Evolutionary conservation across 2,888 invertebrate species (phyloP).

Genomic region (Heliconius ismenius): DNA sequence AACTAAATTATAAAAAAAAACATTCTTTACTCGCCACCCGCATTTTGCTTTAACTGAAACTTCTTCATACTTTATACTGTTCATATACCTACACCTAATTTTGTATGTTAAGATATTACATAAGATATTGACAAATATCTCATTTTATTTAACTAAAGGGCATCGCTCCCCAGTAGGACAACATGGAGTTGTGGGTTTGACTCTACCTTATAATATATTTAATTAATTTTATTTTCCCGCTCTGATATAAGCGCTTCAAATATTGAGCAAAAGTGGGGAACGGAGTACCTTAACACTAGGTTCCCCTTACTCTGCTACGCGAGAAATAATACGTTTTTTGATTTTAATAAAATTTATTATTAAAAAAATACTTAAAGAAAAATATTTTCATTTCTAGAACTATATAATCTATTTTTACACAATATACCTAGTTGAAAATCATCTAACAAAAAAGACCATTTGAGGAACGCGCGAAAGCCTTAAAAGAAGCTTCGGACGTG

Average conservation of each 20-base stretch:
- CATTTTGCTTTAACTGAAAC: neutral
- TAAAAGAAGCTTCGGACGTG: conserved; percentile 56
- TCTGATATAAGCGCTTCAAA: neutral
- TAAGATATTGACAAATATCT: neutral
- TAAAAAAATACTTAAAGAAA: no score
- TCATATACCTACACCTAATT: no score
- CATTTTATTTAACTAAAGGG: neutral
- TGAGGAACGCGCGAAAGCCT: conserved; percentile 30
- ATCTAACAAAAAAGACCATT: conserved; percentile 19
- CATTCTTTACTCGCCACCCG: neutral
- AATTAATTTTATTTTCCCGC: no score
- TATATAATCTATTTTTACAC: neutral
- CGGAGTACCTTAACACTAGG: neutral
- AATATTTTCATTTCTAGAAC: neutral
- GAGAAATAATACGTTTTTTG: no score
- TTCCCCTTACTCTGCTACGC: no score
- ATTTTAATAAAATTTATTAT: no score
- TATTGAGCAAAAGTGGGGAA: neutral
- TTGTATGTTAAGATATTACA: neutral
- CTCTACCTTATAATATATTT: no score
- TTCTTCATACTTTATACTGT: neutral
- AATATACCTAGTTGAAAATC: conserved; percentile 15
- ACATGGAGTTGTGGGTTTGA: neutral
- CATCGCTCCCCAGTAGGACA: no score
- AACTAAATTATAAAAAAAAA: neutral